Base-by-base conservation (phyloP, 2,113 vertebrate genomes). In the Picathartes gymnocephalus region DNA sequence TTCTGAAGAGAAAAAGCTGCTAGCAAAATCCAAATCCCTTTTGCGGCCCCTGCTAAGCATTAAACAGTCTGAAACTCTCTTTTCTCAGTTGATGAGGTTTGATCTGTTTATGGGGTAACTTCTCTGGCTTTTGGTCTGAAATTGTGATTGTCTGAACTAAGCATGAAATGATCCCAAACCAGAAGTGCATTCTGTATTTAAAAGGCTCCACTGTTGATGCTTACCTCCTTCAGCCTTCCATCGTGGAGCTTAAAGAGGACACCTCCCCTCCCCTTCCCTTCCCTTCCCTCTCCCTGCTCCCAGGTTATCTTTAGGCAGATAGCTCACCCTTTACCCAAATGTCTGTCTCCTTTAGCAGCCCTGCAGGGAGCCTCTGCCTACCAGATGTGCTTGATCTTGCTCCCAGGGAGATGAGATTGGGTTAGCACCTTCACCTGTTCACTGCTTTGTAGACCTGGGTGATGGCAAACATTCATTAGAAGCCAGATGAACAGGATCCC, bases 391-490 rank as follows among this genome's bases (percentile, higher is more conserved):
- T 86, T 92, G 56, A 82, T 92, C 58, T 47, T 72, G 53, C 45
- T 62, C 31, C 62, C 27, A 17, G 45, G n/a, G 48, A 48, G 76
- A 56, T 47, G 69, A 89, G 79, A 76, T 56, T 54, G 37, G 19
- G 19, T 93, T 95, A 85, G 81, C 76, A 71, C 47, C 92, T 94
- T 83, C 79, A 92, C 90, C 93, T 93, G 72, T 62, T 93, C 44
- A 20, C 39, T 71, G 60, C 37, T 90, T 92, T 1, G 5, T 31
- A 45, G 60, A 70, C 21, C 56, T 69, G n/a, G 45, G 51, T 58
- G 76, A 66, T 80, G 39, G 79, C 19, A 88, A 68, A 47, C 60
- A 30, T 56, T 66, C 13, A 24, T 72, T 77, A 73, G 47, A 83
- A 93, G 30, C 20, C 58, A 86, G 77, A 73, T 30, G 23, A 70